Evolutionary conservation across 2,888 invertebrate genomes (phyloP).

Genomic region (Athetis lepigone): DNA sequence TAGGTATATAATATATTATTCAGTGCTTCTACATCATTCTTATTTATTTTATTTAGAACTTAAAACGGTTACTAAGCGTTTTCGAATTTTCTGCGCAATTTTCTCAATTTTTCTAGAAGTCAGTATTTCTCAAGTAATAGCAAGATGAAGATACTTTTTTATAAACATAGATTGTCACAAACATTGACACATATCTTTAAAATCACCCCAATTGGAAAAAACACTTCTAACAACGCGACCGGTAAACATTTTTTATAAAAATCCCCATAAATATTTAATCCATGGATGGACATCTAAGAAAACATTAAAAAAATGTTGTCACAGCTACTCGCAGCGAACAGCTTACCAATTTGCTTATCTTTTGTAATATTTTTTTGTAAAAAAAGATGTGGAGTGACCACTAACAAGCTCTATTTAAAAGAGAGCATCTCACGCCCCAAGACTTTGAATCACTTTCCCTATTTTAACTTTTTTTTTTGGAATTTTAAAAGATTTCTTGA

Average conservation of each 20-base stretch:
- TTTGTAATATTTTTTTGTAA: conserved; percentile 65
- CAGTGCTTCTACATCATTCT: no score
- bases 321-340: conserved; percentile 72
- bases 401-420: conserved; percentile 76
- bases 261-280: conserved; percentile 67
- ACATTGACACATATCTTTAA: conserved; percentile 3
- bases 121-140: no score
- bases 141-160: background rate
- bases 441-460: conserved; percentile 44
- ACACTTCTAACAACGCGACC: conserved; percentile 6
- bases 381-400: conserved; percentile 72
- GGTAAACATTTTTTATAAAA: conserved; percentile 20
- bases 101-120: no score
- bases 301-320: conserved; percentile 74
- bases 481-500: conserved; percentile 22
- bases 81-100: no score
- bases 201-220: conserved; percentile 29
- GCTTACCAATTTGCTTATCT: conserved; percentile 77
- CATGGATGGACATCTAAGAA: conserved; percentile 38
- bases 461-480: conserved; percentile 19
- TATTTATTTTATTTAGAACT: no score
- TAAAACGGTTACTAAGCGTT: no score
- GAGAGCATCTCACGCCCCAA: conserved; percentile 75
- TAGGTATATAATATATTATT: no score
- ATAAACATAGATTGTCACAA: background rate